Percentiles rank a stretch among this genome's conserved stretches.
phyloP scores from a whole-genome alignment of 2,888 invertebrate genomes.

The Blastobasis lacticolella region DNA sequence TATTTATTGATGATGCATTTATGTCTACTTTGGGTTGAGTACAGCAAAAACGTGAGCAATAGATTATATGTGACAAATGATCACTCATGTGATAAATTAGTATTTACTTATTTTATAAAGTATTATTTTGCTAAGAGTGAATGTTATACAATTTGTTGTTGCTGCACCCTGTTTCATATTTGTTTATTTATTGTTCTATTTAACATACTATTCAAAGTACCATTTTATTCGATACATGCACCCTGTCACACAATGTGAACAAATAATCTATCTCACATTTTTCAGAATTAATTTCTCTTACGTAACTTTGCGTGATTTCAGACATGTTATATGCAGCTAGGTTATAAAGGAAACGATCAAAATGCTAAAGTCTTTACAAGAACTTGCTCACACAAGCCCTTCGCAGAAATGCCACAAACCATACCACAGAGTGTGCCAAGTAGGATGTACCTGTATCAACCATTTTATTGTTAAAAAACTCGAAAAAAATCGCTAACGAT shows the following conservation, averaged over 20 bases:
- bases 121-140: too few species aligned
- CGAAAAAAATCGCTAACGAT: slow-evolving; percentile 42
- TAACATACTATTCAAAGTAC: slow-evolving; percentile 12
- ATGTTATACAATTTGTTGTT: too few species aligned
- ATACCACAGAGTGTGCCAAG: slow-evolving; percentile 70
- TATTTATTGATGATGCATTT: slow-evolving; percentile 6
- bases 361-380: too few species aligned
- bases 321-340: slow-evolving; percentile 28
- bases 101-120: background rate
- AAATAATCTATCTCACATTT: slow-evolving; percentile 21
- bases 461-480: slow-evolving; percentile 31
- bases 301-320: slow-evolving; percentile 16
- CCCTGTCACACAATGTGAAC: slow-evolving; percentile 69
- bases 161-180: too few species aligned
- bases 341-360: too few species aligned
- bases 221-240: slow-evolving; percentile 61
- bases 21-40: slow-evolving; percentile 7
- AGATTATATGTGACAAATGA: background rate
- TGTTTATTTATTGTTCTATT: slow-evolving; percentile 6
- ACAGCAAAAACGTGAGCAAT: slow-evolving; percentile 1
- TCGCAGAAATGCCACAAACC: slow-evolving; percentile 38
- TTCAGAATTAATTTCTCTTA: slow-evolving; percentile 15
- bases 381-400: slow-evolving; percentile 27
- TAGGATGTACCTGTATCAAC: slow-evolving; percentile 60
- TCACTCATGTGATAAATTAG: background rate